Percentiles rank a stretch among this genome's conserved stretches.
Evolutionary conservation across 2,113 vertebrate genomes (phyloP).

Genomic region (Psammodynastes pulverulentus): DNA sequence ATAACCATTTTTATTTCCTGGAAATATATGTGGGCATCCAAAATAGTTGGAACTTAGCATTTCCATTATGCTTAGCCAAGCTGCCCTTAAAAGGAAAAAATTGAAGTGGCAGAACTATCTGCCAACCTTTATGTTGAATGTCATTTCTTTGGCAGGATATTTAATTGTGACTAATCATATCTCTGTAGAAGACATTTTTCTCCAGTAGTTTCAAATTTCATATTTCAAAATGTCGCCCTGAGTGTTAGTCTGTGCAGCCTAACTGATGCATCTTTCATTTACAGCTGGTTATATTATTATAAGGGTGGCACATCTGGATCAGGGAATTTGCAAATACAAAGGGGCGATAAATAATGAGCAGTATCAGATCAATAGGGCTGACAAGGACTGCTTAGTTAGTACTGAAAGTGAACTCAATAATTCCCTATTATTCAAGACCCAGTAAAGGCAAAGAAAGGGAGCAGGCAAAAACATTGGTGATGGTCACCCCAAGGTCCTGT

Average conservation of each 20-base stretch:
- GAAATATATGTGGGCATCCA: not conserved
- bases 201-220: not conserved
- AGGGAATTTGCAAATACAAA: not conserved
- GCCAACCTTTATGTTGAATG: not conserved
- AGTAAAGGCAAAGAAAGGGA: not conserved
- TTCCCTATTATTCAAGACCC: not conserved
- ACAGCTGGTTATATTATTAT: not conserved
- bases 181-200: not conserved
- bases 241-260: not conserved
- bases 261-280: rapidly evolving
- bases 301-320: not conserved
- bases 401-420: not conserved
- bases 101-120: not conserved
- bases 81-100: not conserved
- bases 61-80: not conserved
- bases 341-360: not conserved
- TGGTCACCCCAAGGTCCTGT: not conserved
- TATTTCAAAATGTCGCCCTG: not conserved
- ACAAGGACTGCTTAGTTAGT: not conserved
- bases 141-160: not conserved
- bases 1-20: not conserved
- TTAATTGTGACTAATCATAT: not conserved
- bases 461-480: not conserved
- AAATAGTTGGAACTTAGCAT: not conserved
- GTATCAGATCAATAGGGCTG: not conserved